phyloP scores from a whole-genome alignment of 2,888 invertebrate species.

The Euphydryas editha region DNA sequence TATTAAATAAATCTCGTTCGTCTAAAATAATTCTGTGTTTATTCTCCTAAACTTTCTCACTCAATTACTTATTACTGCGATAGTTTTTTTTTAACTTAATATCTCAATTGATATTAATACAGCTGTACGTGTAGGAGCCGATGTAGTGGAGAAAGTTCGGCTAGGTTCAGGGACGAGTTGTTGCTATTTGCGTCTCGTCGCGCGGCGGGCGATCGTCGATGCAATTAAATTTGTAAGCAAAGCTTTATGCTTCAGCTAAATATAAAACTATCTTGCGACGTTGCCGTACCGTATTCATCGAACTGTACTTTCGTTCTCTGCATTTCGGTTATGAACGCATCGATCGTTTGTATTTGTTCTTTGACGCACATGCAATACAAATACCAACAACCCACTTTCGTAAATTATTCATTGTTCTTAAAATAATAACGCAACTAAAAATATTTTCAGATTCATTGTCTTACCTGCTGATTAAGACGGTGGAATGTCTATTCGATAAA shows the following conservation, averaged over 20 bases:
- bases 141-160: constrained; percentile 70
- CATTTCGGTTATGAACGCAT: constrained; percentile 47
- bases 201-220: constrained; percentile 79
- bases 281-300: constrained; percentile 58
- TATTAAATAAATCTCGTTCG: constrained; percentile 28
- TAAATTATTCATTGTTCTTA: not conserved
- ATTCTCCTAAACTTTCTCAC: constrained; percentile 5
- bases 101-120: not conserved
- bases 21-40: not conserved
- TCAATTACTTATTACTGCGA: not conserved
- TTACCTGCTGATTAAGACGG: not conserved
- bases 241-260: constrained; percentile 77
- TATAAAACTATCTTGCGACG: constrained; percentile 64
- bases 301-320: constrained; percentile 55
- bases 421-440: not conserved
- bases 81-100: not conserved
- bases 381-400: not conserved
- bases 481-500: not conserved
- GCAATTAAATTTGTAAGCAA: constrained; percentile 81
- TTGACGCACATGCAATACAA: constrained; percentile 31
- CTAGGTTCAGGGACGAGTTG: constrained; percentile 79
- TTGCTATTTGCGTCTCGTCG: constrained; percentile 76
- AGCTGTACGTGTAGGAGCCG: constrained; percentile 7
- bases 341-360: constrained; percentile 46
- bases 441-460: not conserved